Base-by-base conservation (phyloP, 2,797 vertebrate species). In the Discoglossus pictus region DNA sequence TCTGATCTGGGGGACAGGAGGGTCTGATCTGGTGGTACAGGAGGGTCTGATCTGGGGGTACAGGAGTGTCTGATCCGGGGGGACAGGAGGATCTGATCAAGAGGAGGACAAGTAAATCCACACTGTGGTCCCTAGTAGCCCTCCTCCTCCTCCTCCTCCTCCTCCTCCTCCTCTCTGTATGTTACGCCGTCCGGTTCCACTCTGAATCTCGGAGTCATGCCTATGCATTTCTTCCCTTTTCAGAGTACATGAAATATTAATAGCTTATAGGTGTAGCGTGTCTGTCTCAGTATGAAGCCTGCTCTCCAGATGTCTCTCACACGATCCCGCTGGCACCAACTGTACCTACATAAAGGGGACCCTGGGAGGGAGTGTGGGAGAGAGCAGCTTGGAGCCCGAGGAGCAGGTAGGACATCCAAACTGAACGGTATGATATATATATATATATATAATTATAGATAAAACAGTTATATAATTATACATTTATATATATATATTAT, bases 251-350 rank as follows among this genome's bases (percentile, higher is more conserved):
- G 13, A 61, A 69, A 62, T 61, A 69, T 69, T 46, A 44, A 69
- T 25, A 21, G 20, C 18, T 61, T 47, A 31, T 69, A 69, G 66
- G 66, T 69, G 50, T 69, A 61, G 40, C 56, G 10, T 69, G 66
- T 44, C 66, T 62, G 66, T 40, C 48, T 54, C 40, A 23, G 66
- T 4, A 59, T 35, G 65, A 38, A 52, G 56, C 38, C 48, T 61
- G 65, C 66, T 68, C 48, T 52, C 55, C 65, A 68, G 65, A 68
- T 68, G 65, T 68, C 65, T 60, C 44, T 23, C 17, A 35, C 50
- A 9, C 51, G 21, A 40, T 25, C 50, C 18, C 42, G 7, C 50
- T 69, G 66, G 58, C 58, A 54, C 21, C 36, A 21, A 31, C n/a
- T 25, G 27, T 12, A 31, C 27, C 6, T 10, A 27, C 59, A 69